Evolutionary conservation across 2,888 invertebrate genomes (phyloP).

Genomic region (Tetragonisca angustula): DNA sequence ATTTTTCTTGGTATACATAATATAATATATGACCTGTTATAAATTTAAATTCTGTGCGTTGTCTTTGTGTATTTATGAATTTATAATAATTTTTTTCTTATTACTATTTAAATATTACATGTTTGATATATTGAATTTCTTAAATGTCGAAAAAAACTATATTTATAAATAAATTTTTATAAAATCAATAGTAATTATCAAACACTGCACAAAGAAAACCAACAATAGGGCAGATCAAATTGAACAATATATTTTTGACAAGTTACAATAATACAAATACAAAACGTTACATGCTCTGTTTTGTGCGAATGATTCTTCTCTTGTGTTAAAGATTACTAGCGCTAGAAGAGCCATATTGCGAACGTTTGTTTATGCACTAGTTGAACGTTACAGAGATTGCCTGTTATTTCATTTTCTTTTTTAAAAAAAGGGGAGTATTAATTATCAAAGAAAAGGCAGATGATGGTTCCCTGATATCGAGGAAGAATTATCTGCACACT

Average conservation of each 20-base stretch:
- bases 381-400: slow-evolving; percentile 54
- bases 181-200: not conserved
- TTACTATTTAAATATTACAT: slow-evolving; percentile 6
- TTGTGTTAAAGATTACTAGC: slow-evolving; percentile 46
- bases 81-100: not conserved
- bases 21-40: not conserved
- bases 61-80: not conserved
- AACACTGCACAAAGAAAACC: slow-evolving; percentile 76
- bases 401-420: slow-evolving; percentile 39
- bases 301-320: slow-evolving; percentile 75
- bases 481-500: slow-evolving; percentile 74
- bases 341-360: slow-evolving; percentile 41
- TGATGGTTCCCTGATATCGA: slow-evolving; percentile 39
- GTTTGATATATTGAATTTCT: slow-evolving; percentile 1
- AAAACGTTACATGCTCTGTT: slow-evolving; percentile 76
- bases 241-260: slow-evolving; percentile 81
- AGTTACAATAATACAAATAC: slow-evolving; percentile 77
- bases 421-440: not conserved
- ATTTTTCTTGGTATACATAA: slow-evolving; percentile 1
- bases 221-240: slow-evolving; percentile 81
- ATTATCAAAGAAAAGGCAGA: slow-evolving; percentile 11
- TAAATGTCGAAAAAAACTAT: slow-evolving; percentile 9
- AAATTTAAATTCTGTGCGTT: not conserved
- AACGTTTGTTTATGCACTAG: slow-evolving; percentile 59
- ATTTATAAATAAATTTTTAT: not conserved